phyloP scores from a whole-genome alignment of 2,888 invertebrate genomes.

The Euspilapteryx auroguttella region DNA sequence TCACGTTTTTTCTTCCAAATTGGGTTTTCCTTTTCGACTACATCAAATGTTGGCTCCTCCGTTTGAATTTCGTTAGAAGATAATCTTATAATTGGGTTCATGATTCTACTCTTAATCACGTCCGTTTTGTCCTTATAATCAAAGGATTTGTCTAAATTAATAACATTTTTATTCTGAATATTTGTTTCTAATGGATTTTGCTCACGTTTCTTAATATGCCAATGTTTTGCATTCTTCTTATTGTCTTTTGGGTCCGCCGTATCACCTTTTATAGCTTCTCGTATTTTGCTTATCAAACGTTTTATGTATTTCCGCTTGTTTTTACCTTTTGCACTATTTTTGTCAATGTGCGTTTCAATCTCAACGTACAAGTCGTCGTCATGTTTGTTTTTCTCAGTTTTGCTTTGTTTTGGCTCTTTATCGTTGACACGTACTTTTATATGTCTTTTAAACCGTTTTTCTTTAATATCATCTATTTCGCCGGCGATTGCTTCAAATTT shows the following conservation, averaged over 20 bases:
- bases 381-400: slow-evolving; percentile 13
- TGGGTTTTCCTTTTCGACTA: too few relatives aligned
- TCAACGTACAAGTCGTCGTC: slow-evolving; percentile 42
- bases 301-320: slow-evolving; percentile 34
- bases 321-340: slow-evolving; percentile 32
- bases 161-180: too few relatives aligned
- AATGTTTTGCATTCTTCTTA: slow-evolving; percentile 13
- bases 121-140: too few relatives aligned
- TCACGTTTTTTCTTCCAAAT: too few relatives aligned
- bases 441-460: slow-evolving; percentile 27
- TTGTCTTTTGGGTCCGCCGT: slow-evolving; percentile 10
- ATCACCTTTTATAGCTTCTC: slow-evolving; percentile 30
- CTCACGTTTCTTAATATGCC: slow-evolving; percentile 26
- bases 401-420: slow-evolving; percentile 7
- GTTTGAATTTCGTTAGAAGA: too few relatives aligned
- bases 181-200: slow-evolving; percentile 28
- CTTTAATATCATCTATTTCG: slow-evolving; percentile 3
- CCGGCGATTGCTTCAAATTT: too few relatives aligned
- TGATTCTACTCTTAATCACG: too few relatives aligned
- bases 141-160: too few relatives aligned
- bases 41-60: too few relatives aligned
- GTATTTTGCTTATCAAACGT: slow-evolving; percentile 34
- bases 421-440: slow-evolving; percentile 22
- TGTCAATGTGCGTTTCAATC: slow-evolving; percentile 47
- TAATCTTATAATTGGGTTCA: too few relatives aligned